Conservation (phyloP, 2,113 vertebrate genomes). For the Ctenomys sociabilis region DNA sequence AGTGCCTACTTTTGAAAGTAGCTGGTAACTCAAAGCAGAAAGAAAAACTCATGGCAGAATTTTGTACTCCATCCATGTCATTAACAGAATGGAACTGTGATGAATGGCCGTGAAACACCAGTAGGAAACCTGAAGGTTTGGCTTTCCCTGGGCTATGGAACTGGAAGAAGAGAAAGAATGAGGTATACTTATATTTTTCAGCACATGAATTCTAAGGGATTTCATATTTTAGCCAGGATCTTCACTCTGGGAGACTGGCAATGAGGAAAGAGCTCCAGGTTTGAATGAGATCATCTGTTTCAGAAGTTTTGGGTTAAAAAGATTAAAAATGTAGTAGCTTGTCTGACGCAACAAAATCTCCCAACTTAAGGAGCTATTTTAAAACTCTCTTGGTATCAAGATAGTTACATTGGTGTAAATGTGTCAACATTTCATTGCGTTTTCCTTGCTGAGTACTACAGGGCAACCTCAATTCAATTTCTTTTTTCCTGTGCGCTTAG, state of each 20-base stretch:
- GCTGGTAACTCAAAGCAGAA: background rate
- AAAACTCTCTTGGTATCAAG: slow-evolving; percentile 4
- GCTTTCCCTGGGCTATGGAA: background rate
- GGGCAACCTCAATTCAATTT: background rate
- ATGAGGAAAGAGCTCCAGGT: background rate
- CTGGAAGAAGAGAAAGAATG: background rate
- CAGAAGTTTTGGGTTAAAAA: background rate
- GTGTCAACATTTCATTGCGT: background rate
- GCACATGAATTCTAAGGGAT: background rate
- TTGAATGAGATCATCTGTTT: background rate
- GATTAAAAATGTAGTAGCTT: background rate
- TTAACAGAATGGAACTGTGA: background rate
- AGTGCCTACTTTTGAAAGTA: background rate
- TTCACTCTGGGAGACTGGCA: background rate
- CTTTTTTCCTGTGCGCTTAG: background rate
- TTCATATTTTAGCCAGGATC: background rate
- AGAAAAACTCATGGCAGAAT: background rate
- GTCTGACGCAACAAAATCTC: background rate
- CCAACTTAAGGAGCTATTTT: background rate
- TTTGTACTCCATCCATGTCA: background rate
- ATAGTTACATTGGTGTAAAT: background rate
- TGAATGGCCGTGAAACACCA: background rate
- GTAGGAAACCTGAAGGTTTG: background rate
- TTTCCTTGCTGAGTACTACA: background rate
- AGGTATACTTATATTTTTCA: background rate